phyloP scores from a whole-genome alignment of 2,797 vertebrate genomes.

The Pantherophis alleghaniensis region DNA sequence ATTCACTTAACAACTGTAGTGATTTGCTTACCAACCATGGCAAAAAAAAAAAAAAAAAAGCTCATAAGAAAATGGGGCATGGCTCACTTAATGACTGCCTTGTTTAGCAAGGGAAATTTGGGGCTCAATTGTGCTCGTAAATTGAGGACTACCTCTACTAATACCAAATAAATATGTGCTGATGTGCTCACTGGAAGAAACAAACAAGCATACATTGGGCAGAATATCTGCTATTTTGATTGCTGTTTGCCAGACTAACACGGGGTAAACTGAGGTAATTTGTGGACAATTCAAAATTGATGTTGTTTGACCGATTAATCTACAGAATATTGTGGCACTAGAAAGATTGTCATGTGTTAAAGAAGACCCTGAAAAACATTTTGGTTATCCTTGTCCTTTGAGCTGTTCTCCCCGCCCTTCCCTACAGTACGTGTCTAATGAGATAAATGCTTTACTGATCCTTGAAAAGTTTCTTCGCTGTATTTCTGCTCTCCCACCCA shows the following conservation, averaged over 20 bases:
- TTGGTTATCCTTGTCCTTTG: background rate
- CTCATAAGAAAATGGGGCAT: too few species aligned
- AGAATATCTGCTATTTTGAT: background rate
- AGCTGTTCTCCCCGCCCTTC: background rate
- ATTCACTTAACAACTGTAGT: too few species aligned
- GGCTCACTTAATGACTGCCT: too few species aligned
- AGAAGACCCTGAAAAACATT: background rate
- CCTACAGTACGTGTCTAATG: background rate
- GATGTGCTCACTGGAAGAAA: background rate
- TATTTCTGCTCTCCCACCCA: background rate
- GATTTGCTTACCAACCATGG: too few species aligned
- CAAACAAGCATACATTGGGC: background rate
- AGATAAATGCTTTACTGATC: constrained; percentile 1
- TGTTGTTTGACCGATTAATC: background rate
- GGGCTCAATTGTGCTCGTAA: too few species aligned
- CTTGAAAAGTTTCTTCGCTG: background rate
- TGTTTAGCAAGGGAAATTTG: too few species aligned
- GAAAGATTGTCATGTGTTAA: background rate
- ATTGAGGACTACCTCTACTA: too few species aligned
- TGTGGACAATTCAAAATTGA: background rate
- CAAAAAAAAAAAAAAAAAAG: too few species aligned
- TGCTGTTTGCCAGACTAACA: background rate
- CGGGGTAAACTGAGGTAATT: background rate
- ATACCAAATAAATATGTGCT: too few species aligned
- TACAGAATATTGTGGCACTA: background rate